phyloP scores from a whole-genome alignment of 2,888 invertebrate species.

The Nemurella pictetii region DNA sequence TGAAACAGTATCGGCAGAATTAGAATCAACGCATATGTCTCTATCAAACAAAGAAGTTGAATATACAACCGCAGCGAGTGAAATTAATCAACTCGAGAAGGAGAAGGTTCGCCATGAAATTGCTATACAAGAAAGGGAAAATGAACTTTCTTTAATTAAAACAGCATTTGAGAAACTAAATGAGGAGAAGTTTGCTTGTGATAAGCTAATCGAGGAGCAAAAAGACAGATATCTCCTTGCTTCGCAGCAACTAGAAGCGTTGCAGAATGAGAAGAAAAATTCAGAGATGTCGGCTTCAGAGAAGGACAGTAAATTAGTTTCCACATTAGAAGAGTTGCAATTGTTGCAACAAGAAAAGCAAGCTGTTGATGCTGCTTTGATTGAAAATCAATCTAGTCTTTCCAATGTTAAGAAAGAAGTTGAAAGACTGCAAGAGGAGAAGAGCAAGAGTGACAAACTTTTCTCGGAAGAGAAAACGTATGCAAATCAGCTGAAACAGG shows the following conservation, averaged over 20 bases:
- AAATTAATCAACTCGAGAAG: slow-evolving; percentile 52
- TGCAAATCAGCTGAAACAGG: background rate
- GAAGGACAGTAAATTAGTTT: slow-evolving; percentile 30
- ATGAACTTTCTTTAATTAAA: slow-evolving; percentile 45
- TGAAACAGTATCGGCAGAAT: slow-evolving; percentile 35
- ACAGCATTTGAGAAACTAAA: slow-evolving; percentile 46
- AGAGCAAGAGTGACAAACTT: slow-evolving; percentile 37
- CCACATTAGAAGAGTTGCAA: slow-evolving; percentile 34
- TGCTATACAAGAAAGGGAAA: slow-evolving; percentile 43
- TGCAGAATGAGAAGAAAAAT: slow-evolving; percentile 29
- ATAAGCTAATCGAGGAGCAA: slow-evolving; percentile 55
- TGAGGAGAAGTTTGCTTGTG: slow-evolving; percentile 55
- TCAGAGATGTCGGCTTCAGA: slow-evolving; percentile 23
- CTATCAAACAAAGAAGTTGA: slow-evolving; percentile 57
- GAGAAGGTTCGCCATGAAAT: slow-evolving; percentile 44
- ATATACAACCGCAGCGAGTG: slow-evolving; percentile 53
- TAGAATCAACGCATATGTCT: slow-evolving; percentile 31
- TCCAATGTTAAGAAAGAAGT: slow-evolving; percentile 1
- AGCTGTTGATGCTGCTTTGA: background rate
- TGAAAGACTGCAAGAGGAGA: slow-evolving; percentile 22
- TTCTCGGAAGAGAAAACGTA: slow-evolving; percentile 38
- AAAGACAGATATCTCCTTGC: slow-evolving; percentile 52
- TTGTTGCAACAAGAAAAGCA: background rate
- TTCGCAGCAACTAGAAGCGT: slow-evolving; percentile 54
- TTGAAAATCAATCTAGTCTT: background rate